These are phyloP conservation scores for Terrapene triunguis DNA, from an alignment of 2,113 vertebrate genomes.

Conservation along the genomic window DNA sequence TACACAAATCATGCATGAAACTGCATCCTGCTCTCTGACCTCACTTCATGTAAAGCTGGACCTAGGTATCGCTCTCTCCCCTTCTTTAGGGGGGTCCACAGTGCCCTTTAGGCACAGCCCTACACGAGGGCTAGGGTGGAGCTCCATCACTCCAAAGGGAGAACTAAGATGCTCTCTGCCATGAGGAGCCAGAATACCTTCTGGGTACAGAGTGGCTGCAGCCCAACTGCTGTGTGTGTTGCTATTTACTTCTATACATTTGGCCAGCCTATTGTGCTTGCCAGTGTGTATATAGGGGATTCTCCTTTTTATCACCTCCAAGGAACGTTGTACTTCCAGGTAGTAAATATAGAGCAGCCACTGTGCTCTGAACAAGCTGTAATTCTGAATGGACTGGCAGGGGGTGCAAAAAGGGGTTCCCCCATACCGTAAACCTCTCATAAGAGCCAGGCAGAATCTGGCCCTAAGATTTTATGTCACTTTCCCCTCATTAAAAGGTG, in stretches of 20 bases:
- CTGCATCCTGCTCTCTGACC: neutral
- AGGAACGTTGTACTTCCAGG: neutral
- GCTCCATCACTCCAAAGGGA: neutral
- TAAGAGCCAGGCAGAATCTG: neutral
- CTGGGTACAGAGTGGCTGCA: neutral
- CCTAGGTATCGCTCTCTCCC: neutral
- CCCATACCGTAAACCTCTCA: neutral
- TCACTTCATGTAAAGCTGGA: accelerated
- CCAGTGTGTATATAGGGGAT: neutral
- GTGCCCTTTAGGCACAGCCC: neutral
- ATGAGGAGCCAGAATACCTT: neutral
- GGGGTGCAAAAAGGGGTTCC: neutral
- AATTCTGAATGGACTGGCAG: neutral
- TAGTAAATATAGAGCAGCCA: neutral
- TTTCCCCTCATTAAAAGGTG: neutral
- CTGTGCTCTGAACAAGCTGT: neutral
- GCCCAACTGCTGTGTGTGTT: neutral
- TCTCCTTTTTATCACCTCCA: neutral
- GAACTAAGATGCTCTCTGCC: neutral
- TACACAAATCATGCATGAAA: neutral
- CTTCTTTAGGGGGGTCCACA: neutral
- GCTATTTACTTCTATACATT: neutral
- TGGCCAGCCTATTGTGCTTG: neutral
- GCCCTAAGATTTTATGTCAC: neutral
- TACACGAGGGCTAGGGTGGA: neutral